phyloP scores from a whole-genome alignment of 1,140 invertebrate species.

The Sipha flava region DNA sequence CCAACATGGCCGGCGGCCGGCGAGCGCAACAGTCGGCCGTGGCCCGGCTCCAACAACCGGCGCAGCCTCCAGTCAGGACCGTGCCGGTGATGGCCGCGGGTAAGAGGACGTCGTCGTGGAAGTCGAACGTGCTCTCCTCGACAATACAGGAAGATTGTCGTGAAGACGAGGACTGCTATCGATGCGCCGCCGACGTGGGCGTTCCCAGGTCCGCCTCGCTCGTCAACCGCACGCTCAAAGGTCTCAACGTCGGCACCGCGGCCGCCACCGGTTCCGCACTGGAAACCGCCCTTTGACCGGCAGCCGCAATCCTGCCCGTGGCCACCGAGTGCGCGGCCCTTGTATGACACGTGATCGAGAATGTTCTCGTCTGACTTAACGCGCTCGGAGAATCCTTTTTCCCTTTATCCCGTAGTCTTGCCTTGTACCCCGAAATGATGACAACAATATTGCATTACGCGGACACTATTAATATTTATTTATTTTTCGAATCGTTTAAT shows the following conservation, averaged over 20 bases:
- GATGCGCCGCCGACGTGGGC: background rate
- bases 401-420: no score
- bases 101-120: conserved; percentile 49
- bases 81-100: background rate
- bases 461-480: no score
- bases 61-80: conserved; percentile 46
- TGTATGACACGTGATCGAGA: no score
- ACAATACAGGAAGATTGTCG: conserved; percentile 74
- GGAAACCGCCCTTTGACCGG: conserved; percentile 7
- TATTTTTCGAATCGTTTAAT: no score
- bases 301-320: no score
- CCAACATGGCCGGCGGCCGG: conserved; percentile 18
- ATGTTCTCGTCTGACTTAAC: no score
- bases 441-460: no score
- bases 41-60: conserved; percentile 46
- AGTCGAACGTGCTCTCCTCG: conserved; percentile 70
- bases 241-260: background rate
- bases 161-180: conserved; percentile 52
- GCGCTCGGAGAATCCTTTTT: no score
- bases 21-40: background rate
- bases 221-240: background rate
- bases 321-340: no score
- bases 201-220: background rate
- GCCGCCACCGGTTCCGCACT: background rate
- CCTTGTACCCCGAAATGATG: no score